A percentile compares a stretch with the other conserved stretches of the same genome.
phyloP scores from a whole-genome alignment of 92 coral and sea anemone genomes.

The Phenganax subtilis region DNA sequence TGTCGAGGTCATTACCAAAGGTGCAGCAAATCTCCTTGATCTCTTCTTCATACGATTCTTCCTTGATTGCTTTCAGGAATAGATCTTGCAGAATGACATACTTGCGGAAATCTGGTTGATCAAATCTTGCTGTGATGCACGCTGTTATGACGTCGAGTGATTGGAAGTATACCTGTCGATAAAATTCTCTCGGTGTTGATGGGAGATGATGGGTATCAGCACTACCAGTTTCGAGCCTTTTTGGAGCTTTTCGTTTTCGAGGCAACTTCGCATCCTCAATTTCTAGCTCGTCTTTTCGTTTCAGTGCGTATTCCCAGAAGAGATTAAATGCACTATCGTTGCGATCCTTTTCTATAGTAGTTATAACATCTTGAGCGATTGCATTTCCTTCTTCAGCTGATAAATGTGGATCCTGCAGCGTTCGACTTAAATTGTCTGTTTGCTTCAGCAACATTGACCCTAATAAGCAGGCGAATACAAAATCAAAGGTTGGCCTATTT shows the following conservation, averaged over 20 bases:
- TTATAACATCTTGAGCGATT: background rate
- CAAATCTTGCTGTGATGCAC: slow-evolving; percentile 42
- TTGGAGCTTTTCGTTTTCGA: slow-evolving; percentile 45
- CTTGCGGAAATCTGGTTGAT: slow-evolving; percentile 9
- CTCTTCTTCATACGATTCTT: too few relatives aligned
- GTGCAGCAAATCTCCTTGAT: too few relatives aligned
- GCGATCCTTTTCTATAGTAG: background rate
- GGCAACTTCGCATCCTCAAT: slow-evolving; percentile 52
- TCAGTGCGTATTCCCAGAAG: slow-evolving; percentile 44
- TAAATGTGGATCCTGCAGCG: slow-evolving; percentile 41
- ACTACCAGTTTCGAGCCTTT: slow-evolving; percentile 39
- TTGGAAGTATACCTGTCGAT: slow-evolving; percentile 33
- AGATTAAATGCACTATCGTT: background rate
- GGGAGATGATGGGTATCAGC: slow-evolving; percentile 36
- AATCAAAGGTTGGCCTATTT: slow-evolving; percentile 41
- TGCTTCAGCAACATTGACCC: slow-evolving; percentile 21
- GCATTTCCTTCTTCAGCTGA: slow-evolving; percentile 37
- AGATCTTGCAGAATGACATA: too few relatives aligned
- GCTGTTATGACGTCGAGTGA: slow-evolving; percentile 48
- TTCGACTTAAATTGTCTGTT: slow-evolving; percentile 38
- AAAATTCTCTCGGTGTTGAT: slow-evolving; percentile 52
- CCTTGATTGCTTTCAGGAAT: too few relatives aligned
- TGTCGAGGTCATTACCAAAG: too few relatives aligned
- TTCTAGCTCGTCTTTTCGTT: slow-evolving; percentile 44
- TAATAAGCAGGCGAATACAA: slow-evolving; percentile 48